phyloP scores from a whole-genome alignment of 2,888 invertebrate genomes.

The Rhagonycha fulva region DNA sequence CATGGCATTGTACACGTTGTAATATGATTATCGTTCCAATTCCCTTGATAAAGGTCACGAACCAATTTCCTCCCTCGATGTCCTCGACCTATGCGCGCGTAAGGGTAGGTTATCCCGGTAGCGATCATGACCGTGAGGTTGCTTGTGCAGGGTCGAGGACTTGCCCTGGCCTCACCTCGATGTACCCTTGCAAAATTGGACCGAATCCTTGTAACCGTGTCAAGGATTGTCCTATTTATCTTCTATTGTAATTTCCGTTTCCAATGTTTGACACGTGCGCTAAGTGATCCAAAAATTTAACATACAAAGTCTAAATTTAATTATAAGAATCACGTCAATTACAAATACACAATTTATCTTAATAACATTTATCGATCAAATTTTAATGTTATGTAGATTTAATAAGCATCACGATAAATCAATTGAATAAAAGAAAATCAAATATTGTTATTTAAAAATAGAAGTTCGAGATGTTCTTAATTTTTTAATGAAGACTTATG shows the following conservation, averaged over 20 bases:
- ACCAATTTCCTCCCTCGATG: constrained; percentile 17
- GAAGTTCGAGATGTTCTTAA: background rate
- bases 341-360: background rate
- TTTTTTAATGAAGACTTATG: background rate
- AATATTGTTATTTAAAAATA: background rate
- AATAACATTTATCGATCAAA: background rate
- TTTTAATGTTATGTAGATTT: background rate
- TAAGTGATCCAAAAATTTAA: background rate
- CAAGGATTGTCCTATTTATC: constrained; percentile 18
- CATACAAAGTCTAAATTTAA: background rate
- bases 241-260: background rate
- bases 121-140: constrained; percentile 27
- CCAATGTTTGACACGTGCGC: background rate
- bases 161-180: constrained; percentile 29
- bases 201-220: constrained; percentile 16
- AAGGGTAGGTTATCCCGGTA: constrained; percentile 25
- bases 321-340: background rate
- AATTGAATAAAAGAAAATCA: background rate
- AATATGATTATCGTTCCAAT: background rate
- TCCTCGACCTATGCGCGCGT: constrained; percentile 21
- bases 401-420: background rate
- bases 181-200: constrained; percentile 24
- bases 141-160: constrained; percentile 22
- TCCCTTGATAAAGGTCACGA: constrained; percentile 23
- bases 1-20: background rate